Conservation (phyloP, 2,888 invertebrate genomes). For the Xestia xanthographa region DNA sequence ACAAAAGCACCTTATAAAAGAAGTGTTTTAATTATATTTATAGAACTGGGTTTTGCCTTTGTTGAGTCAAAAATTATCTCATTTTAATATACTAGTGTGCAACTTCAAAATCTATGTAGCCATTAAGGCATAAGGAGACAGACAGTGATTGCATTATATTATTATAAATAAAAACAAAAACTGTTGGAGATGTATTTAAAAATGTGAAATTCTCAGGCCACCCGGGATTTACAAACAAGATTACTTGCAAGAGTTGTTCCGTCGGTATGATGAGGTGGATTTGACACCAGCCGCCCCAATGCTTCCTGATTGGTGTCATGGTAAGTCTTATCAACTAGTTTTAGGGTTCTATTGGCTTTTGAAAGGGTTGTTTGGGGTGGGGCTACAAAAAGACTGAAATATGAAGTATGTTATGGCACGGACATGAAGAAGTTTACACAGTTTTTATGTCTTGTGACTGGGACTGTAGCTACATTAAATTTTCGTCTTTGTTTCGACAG, state of each 20-base stretch:
- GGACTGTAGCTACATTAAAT: no score
- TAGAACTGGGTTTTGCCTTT: not conserved
- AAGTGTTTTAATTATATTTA: not conserved
- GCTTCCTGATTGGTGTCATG: conserved; percentile 97
- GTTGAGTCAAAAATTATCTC: not conserved
- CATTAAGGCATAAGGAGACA: not conserved
- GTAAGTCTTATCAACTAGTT: conserved; percentile 78
- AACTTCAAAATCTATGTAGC: not conserved
- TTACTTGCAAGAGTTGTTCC: conserved; percentile 96
- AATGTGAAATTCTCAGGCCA: conserved; percentile 88
- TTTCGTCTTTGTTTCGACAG: no score
- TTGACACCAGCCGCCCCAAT: conserved; percentile 93
- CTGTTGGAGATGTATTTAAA: not conserved
- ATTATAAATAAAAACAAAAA: no score
- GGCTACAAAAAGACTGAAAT: not conserved
- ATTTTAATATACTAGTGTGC: not conserved
- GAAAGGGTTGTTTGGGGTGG: not conserved
- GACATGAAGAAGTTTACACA: not conserved
- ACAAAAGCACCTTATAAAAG: not conserved
- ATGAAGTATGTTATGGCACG: not conserved
- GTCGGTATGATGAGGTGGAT: conserved; percentile 94
- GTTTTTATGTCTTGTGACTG: no score
- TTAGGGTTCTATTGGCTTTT: not conserved
- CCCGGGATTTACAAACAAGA: conserved; percentile 99
- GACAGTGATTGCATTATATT: not conserved